A percentile compares a stretch with the other conserved stretches of the same genome.
phyloP scores from a whole-genome alignment of 2,797 vertebrate genomes.

The Apodemus agrarius region DNA sequence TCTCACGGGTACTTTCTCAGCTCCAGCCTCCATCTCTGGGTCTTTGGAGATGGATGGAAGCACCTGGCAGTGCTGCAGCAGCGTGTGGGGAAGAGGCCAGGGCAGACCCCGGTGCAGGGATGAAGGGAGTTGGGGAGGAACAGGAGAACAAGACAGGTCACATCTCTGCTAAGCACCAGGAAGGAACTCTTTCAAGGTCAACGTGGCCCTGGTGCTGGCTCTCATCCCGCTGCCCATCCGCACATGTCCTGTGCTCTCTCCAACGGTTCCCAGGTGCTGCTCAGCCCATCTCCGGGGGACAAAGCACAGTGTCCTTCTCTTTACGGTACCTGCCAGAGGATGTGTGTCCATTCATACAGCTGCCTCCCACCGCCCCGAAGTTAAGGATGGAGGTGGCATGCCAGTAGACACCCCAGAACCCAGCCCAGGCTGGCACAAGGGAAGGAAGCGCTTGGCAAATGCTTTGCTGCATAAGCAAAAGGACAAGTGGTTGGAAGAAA shows the following conservation, averaged over 20 bases:
- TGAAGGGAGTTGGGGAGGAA: slow-evolving; percentile 38
- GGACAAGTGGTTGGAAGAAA: not conserved
- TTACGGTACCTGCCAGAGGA: not conserved
- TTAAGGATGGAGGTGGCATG: not conserved
- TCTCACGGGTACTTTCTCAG: slow-evolving; percentile 42
- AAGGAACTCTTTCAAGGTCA: not conserved
- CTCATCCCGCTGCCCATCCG: not conserved
- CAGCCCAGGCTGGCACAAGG: not conserved
- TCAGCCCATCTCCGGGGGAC: not conserved
- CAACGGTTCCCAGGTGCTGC: not conserved
- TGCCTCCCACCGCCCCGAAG: not conserved
- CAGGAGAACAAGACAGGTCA: not conserved
- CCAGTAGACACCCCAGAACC: not conserved
- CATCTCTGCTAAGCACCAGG: not conserved
- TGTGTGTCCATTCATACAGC: not conserved
- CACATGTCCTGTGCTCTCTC: not conserved
- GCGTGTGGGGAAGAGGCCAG: slow-evolving; percentile 64
- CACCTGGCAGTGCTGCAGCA: slow-evolving; percentile 41
- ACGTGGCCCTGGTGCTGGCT: not conserved
- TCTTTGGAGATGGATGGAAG: slow-evolving; percentile 60
- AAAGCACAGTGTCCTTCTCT: not conserved
- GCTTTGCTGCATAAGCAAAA: slow-evolving; percentile 13
- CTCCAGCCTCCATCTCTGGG: slow-evolving; percentile 47
- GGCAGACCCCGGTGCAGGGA: slow-evolving; percentile 27
- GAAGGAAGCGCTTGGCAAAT: not conserved